Base-by-base conservation (phyloP, 2,888 invertebrate species). In the Cheilosia vernalis region DNA sequence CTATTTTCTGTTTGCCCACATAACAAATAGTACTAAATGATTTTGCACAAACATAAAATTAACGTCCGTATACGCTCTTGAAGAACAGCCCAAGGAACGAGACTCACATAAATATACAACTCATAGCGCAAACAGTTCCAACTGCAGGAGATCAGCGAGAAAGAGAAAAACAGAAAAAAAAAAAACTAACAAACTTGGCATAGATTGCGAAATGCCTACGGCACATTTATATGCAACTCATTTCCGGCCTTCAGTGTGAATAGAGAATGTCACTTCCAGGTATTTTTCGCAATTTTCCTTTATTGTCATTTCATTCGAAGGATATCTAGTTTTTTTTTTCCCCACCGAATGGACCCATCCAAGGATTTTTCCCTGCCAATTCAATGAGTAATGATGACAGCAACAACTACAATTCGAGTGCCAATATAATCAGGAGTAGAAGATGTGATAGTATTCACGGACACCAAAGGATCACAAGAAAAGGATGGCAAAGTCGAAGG, bases 161-260 rank as follows among this genome's bases (percentile, higher is more conserved):
- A 17, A 1, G 17, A 49, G 24, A 24, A 49, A 27, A 66, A 58
- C 3, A 13, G 24, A 21, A 51, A 17, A 1, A 49, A 47, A 49
- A 51, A 49, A 49, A 66, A 58, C 42, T 64, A 49, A 30, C 66
- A 66, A 42, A 58, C 58, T 42, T 30, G 42, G 47, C 58, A 51
- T 17, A 47, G 51, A 51, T 33, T 58, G 51, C 10, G 21, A 53
- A 49, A 30, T 49, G 56, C 51, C 81, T 33, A 51, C 37, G 47
- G 51, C 76, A 69, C 63, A 60, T 70, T 77, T 60, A 72, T 82
- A 44, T 82, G 60, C 70, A 60, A 82, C 40, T 82, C 77, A 77
- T 72, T 77, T 77, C 82, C 77, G 60, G 53, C 40, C 51, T 49
- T 21, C 44, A 13, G 27, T 76, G 58, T 19, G 47, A 76, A 72